Percentiles rank a stretch among this genome's conserved stretches.
Conservation (phyloP, 2,888 invertebrate species). For the Andrena trimmerana region DNA sequence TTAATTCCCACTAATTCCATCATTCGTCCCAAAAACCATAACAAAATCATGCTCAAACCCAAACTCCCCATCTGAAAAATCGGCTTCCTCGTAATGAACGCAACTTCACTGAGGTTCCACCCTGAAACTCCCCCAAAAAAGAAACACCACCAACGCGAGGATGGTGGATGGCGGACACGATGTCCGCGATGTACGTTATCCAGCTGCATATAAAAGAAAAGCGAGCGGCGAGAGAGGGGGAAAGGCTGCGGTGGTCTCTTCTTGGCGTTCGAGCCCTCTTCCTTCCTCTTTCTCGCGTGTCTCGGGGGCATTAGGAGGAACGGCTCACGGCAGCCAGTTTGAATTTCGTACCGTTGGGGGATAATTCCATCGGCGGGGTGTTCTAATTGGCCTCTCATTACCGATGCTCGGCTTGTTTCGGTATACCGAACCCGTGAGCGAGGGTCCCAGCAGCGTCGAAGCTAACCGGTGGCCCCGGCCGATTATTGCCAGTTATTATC, state of each 20-base stretch:
- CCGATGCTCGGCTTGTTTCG: constrained; percentile 84
- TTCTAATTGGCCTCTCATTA: constrained; percentile 85
- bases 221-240: constrained; percentile 8
- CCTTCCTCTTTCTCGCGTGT: constrained; percentile 76
- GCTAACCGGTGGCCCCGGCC: constrained; percentile 75
- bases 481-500: constrained; percentile 84
- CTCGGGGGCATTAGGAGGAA: constrained; percentile 77
- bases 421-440: constrained; percentile 57
- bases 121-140: not conserved
- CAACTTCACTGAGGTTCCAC: too few species aligned
- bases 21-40: too few species aligned
- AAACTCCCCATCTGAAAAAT: too few species aligned
- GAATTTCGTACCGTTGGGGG: constrained; percentile 83
- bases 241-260: not conserved
- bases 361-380: constrained; percentile 84
- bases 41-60: too few species aligned
- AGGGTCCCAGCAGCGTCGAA: constrained; percentile 70
- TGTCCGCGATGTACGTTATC: constrained; percentile 14
- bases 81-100: too few species aligned
- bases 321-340: constrained; percentile 81
- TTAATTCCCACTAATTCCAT: too few species aligned
- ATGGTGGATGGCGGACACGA: constrained; percentile 14
- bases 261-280: constrained; percentile 4
- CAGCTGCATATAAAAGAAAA: constrained; percentile 3
- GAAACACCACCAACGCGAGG: not conserved